Conservation (phyloP, 2,797 vertebrate genomes). For the Darevskia mixta region DNA sequence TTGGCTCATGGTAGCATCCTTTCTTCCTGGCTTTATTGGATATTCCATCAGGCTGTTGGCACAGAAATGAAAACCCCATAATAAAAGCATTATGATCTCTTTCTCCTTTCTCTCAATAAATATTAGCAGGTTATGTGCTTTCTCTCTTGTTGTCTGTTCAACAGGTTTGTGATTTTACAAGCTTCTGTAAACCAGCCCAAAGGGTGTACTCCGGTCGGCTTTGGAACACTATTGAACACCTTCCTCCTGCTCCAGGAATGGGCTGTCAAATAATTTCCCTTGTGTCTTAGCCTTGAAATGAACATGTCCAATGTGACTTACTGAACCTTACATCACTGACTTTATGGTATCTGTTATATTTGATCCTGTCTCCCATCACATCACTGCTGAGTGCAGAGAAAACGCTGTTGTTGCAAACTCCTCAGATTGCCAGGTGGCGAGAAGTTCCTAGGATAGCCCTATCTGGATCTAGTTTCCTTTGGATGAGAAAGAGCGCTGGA, state of each 20-base stretch:
- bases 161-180: slow-evolving; percentile 24
- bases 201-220: not conserved
- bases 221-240: slow-evolving; percentile 42
- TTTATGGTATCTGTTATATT: slow-evolving; percentile 13
- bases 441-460: no score
- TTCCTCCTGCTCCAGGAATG: slow-evolving; percentile 1
- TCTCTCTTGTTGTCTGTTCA: not conserved
- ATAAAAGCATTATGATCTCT: not conserved
- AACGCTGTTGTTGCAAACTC: not conserved
- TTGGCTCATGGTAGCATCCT: not conserved
- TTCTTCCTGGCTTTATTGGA: not conserved
- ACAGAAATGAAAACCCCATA: not conserved
- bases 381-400: slow-evolving; percentile 34
- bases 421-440: not conserved
- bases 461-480: not conserved
- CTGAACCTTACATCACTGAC: slow-evolving; percentile 49
- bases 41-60: not conserved
- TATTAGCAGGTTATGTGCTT: slow-evolving; percentile 21
- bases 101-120: slow-evolving; percentile 12
- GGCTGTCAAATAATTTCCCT: slow-evolving; percentile 45
- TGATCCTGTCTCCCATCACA: not conserved
- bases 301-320: slow-evolving; percentile 47
- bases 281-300: slow-evolving; percentile 51
- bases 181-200: slow-evolving; percentile 36
- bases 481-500: not conserved